A percentile compares a stretch with the other conserved stretches of the same genome.
phyloP scores from a whole-genome alignment of 2,888 invertebrate genomes.

The Cephus nigrinus region DNA sequence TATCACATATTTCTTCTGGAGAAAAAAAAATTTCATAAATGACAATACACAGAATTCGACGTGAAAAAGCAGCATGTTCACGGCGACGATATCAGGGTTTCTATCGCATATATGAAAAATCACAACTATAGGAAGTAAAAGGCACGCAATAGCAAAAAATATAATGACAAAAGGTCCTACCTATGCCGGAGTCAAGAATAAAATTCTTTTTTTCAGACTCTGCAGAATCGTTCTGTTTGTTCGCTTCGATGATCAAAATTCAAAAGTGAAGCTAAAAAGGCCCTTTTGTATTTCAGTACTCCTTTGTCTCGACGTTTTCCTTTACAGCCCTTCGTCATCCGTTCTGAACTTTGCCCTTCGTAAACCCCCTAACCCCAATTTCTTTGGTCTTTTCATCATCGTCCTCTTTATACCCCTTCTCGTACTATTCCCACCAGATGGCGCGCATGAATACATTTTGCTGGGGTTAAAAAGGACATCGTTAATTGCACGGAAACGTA shows the following conservation, averaged over 20 bases:
- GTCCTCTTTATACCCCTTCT: neutral
- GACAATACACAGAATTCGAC: neutral
- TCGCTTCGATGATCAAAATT: constrained; percentile 38
- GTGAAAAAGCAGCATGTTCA: neutral
- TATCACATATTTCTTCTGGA: neutral
- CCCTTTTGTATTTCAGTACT: constrained; percentile 36
- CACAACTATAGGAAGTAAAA: neutral
- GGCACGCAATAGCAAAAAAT: neutral
- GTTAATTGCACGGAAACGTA: constrained; percentile 41
- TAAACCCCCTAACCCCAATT: constrained; percentile 24
- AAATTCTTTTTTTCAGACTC: neutral
- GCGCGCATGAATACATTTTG: constrained; percentile 38
- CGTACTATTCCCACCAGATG: neutral
- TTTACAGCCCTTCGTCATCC: constrained; percentile 32
- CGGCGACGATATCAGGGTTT: neutral
- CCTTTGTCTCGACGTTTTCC: constrained; percentile 37
- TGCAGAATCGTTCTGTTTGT: constrained; percentile 32
- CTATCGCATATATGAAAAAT: neutral
- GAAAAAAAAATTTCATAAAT: neutral
- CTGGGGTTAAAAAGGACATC: constrained; percentile 32
- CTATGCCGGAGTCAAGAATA: neutral
- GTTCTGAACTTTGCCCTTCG: constrained; percentile 24
- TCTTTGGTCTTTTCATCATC: constrained; percentile 32
- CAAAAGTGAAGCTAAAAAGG: constrained; percentile 32
- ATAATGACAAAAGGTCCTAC: neutral